Percentiles rank a stretch among this genome's conserved stretches.
Evolutionary conservation across 2,113 vertebrate genomes (phyloP).

Genomic region (Chunga burmeisteri): DNA sequence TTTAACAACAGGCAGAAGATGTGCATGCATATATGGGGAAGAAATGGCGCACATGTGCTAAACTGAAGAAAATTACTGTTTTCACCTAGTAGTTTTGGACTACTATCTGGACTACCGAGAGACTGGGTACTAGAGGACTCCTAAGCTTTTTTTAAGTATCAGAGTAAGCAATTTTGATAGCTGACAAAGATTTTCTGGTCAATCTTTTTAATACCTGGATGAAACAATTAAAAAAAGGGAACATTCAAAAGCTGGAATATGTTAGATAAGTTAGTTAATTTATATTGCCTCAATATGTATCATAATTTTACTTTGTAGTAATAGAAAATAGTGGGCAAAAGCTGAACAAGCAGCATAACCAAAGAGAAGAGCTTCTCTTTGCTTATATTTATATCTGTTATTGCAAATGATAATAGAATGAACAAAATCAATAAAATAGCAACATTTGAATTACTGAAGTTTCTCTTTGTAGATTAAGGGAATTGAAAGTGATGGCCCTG

Average conservation of each 20-base stretch:
- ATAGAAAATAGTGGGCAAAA: not conserved
- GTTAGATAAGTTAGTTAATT: not conserved
- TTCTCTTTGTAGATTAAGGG: conserved; percentile 39
- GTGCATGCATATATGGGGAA: not conserved
- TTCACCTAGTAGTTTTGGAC: not conserved
- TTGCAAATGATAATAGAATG: not conserved
- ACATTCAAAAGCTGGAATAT: not conserved
- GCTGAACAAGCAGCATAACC: not conserved
- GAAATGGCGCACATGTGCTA: not conserved
- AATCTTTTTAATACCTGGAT: not conserved
- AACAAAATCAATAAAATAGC: not conserved
- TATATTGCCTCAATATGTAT: not conserved
- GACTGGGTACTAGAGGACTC: not conserved
- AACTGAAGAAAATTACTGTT: not conserved
- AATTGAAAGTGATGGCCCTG: conserved; percentile 36
- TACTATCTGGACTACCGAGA: not conserved
- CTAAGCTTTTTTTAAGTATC: not conserved
- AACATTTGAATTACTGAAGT: conserved; percentile 17
- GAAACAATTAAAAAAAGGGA: not conserved
- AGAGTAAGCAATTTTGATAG: not conserved
- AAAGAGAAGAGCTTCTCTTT: not conserved
- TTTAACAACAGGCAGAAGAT: not conserved
- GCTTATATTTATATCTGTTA: not conserved
- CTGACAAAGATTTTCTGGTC: not conserved
- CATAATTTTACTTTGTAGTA: not conserved